Evolutionary conservation across 2,113 vertebrate genomes (phyloP), one percentile per base, ranked within the genome.

Genomic region (Grammomys dolichurus): DNA sequence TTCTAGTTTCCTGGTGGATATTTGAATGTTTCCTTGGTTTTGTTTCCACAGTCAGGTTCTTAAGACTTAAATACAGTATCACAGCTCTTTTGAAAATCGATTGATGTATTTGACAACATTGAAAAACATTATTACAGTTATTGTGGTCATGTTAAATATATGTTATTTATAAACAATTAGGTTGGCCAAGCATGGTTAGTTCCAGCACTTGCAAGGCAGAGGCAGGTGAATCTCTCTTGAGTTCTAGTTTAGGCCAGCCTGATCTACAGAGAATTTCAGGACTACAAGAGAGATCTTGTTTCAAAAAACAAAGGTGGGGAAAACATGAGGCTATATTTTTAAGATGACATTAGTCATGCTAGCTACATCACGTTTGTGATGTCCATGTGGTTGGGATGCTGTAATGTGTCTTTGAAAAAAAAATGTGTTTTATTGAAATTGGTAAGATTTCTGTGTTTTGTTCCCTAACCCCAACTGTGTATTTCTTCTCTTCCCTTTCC

Each of bases 351-450:
- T 87, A 46, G 69, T 94, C 73, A 36, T 90, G 12, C 67, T 24
- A 80, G 3, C 10, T 24, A 51, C 73, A n/a, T 78, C 67, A 46
- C 28, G 75, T 96, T 92, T 88, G 48, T 92, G 67, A 7, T 90
- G 56, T 33, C 70, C 43, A 51, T 10, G 56, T 96, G 69, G 33
- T 77, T 63, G 40, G 28, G 92, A 75, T 93, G 43, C 67, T 84
- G 6, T 85, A 78, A 81, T 90, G 40, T 16, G 51, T 93, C 89
- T 36, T 89, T 94, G 67, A 82, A 56, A n/a, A 60, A 95, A 95
- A 91, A 80, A 67, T 33, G 11, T 86, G 13, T 93, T 95, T 54
- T 70, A n/a, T 75, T 86, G 67, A n/a, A 76, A 63, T 76, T 95
- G 81, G 33, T 70, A 87, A 95, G 24, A 69, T 28, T 77, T 28